These are phyloP conservation scores for Centruroides vittatus DNA, from an alignment of 1,140 invertebrate species.

Conservation along the genomic window DNA sequence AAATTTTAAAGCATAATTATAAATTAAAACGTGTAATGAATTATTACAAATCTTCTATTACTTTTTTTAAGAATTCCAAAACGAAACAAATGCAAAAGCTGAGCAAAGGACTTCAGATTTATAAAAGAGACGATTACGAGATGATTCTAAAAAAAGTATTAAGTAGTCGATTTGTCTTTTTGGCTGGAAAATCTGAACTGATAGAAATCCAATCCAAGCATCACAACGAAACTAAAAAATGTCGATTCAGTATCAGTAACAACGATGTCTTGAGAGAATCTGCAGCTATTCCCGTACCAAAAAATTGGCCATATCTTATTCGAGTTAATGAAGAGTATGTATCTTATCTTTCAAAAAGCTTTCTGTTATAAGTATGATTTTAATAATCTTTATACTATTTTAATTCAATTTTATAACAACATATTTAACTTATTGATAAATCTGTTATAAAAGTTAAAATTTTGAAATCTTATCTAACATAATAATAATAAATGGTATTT, in stretches of 20 bases:
- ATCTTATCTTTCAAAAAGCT: background rate
- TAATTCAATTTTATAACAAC: too few species aligned
- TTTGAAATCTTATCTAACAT: too few species aligned
- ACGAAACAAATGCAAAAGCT: background rate
- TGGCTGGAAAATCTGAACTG: slow-evolving; percentile 7
- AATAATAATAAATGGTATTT: too few species aligned
- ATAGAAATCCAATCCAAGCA: slow-evolving; percentile 17
- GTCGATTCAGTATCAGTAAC: slow-evolving; percentile 31
- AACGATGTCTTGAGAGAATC: slow-evolving; percentile 66
- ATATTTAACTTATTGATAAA: too few species aligned
- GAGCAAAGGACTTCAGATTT: slow-evolving; percentile 8
- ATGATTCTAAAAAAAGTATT: slow-evolving; percentile 9
- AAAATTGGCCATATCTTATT: slow-evolving; percentile 49
- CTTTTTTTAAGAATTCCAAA: slow-evolving; percentile 1
- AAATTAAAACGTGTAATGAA: too few species aligned
- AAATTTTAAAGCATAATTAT: too few species aligned
- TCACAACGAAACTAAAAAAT: slow-evolving; percentile 11
- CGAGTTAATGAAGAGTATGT: slow-evolving; percentile 38
- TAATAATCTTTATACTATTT: too few species aligned
- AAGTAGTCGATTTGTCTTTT: slow-evolving; percentile 5
- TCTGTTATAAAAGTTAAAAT: too few species aligned
- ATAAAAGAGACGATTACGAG: slow-evolving; percentile 1
- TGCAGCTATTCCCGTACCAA: slow-evolving; percentile 54
- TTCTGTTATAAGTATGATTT: background rate
- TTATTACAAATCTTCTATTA: too few species aligned